phyloP scores from a whole-genome alignment of 1,140 invertebrate species.

The Lamellibrachia luymesi region DNA sequence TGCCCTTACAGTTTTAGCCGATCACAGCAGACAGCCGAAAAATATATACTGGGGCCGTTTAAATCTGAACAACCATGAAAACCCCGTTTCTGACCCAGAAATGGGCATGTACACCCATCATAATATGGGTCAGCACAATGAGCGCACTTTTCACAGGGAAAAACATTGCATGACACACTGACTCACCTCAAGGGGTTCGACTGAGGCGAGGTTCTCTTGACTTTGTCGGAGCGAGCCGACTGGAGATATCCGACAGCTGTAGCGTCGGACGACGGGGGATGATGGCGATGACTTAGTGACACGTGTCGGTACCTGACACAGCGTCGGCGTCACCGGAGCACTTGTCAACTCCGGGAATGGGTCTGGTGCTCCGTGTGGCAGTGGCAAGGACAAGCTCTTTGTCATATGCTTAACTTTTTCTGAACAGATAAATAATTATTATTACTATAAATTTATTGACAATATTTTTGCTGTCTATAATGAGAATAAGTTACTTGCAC shows the following conservation, averaged over 20 bases:
- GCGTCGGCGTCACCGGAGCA: not conserved
- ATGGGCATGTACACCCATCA: not conserved
- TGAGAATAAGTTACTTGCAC: too few relatives aligned
- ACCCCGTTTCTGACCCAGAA: not conserved
- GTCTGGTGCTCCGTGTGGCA: not conserved
- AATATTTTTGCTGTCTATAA: not conserved
- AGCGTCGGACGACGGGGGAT: constrained; percentile 9
- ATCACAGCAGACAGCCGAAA: too few relatives aligned
- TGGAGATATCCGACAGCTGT: not conserved
- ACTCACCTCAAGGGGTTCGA: not conserved
- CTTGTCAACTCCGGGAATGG: constrained; percentile 16
- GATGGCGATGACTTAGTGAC: constrained; percentile 12
- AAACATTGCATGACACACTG: not conserved
- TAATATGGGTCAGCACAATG: not conserved
- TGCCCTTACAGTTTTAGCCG: too few relatives aligned
- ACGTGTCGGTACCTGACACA: not conserved
- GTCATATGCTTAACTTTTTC: not conserved
- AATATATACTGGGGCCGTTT: too few relatives aligned
- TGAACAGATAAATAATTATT: not conserved
- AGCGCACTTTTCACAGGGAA: not conserved
- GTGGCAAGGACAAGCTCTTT: constrained; percentile 10
- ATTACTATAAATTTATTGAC: not conserved
- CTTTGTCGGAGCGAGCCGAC: not conserved
- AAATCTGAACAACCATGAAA: too few relatives aligned
- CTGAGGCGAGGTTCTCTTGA: not conserved